These are phyloP conservation scores for Ahaetulla prasina DNA, from an alignment of 2,113 vertebrate species.

Conservation along the genomic window DNA sequence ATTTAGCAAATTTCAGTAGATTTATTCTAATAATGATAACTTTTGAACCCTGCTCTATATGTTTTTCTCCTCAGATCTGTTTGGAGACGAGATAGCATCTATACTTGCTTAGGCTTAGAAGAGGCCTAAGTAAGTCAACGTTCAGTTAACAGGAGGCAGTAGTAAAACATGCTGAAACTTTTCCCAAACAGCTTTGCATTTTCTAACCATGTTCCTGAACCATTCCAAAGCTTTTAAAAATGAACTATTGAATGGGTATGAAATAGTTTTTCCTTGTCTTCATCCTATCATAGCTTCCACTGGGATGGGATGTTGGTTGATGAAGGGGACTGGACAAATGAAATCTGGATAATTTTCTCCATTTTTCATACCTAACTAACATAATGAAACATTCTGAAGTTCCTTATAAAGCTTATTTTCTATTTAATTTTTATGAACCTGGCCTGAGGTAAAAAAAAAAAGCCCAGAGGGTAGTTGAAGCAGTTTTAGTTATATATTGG, in stretches of 20 bases:
- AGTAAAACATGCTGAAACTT: neutral
- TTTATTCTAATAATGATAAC: neutral
- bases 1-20: neutral
- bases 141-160: neutral
- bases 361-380: neutral
- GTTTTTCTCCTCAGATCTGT: neutral
- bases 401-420: neutral
- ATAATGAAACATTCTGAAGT: neutral
- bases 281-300: neutral
- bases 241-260: neutral
- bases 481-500: neutral
- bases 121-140: neutral
- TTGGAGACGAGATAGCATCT: neutral
- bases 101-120: neutral
- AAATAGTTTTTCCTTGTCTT: neutral
- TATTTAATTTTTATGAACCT: neutral
- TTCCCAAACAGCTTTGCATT: neutral
- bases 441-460: neutral
- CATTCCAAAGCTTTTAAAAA: neutral
- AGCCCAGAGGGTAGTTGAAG: neutral
- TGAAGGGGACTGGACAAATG: neutral
- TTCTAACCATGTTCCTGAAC: neutral
- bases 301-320: neutral
- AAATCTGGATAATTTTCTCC: neutral
- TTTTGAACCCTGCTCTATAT: neutral